Percentiles rank a stretch among this genome's conserved stretches.
Conservation (phyloP, 2,888 invertebrate genomes). For the Coecobrya sp. region DNA sequence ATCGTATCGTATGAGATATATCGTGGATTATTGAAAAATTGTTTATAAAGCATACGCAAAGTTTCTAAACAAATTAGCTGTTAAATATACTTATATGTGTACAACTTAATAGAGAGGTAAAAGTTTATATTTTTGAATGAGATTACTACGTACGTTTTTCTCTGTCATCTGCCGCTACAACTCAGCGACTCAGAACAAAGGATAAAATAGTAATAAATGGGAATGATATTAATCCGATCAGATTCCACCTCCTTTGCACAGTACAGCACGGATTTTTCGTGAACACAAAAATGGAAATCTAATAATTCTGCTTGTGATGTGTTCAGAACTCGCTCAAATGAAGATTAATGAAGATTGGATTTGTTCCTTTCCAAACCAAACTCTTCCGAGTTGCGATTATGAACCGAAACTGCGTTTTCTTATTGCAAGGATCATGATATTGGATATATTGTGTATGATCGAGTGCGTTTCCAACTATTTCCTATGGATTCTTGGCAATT, state of each 20-base stretch:
- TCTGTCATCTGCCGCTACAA: not conserved
- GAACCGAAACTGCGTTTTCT: not conserved
- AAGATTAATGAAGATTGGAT: constrained; percentile 73
- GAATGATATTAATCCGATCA: not conserved
- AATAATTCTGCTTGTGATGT: constrained; percentile 56
- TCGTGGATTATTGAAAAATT: not conserved
- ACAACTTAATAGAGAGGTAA: not conserved
- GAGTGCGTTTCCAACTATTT: not conserved
- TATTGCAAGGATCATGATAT: not conserved
- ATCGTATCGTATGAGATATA: too few species aligned
- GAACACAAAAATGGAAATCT: not conserved
- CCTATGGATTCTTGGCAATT: constrained; percentile 59
- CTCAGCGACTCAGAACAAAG: not conserved
- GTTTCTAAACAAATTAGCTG: not conserved
- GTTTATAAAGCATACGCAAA: not conserved
- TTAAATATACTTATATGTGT: not conserved
- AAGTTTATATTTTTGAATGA: not conserved
- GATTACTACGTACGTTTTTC: not conserved
- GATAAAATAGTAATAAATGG: not conserved
- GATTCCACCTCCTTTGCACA: not conserved
- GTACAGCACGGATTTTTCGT: not conserved
- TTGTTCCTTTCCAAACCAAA: constrained; percentile 31
- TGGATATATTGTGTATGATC: not conserved
- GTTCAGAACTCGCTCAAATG: constrained; percentile 51
- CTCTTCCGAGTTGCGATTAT: not conserved